These are phyloP conservation scores for Neotoma lepida DNA, from an alignment of 2,113 vertebrate species.

Conservation along the genomic window DNA sequence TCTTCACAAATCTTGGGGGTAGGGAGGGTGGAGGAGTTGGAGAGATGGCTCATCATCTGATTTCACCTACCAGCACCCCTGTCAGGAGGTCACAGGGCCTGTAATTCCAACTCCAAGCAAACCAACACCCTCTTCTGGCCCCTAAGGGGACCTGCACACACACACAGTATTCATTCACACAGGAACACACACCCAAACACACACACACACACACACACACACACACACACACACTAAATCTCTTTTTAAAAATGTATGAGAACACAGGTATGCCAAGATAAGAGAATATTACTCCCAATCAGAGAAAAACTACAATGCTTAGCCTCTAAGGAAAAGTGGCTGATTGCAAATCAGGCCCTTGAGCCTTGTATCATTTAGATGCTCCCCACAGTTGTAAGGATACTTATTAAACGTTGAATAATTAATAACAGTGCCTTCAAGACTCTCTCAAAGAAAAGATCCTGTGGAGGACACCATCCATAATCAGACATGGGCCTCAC, in stretches of 20 bases:
- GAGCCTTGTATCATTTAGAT: constrained; percentile 61
- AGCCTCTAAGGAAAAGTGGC: constrained; percentile 69
- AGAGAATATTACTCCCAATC: constrained; percentile 57
- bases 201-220: background rate
- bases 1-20: background rate
- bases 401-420: constrained; percentile 67
- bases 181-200: background rate
- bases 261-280: background rate
- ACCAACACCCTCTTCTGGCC: background rate
- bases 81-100: background rate
- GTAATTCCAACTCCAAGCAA: background rate
- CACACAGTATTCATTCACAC: background rate
- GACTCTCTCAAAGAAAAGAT: constrained; percentile 42
- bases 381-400: constrained; percentile 41
- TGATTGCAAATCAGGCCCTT: constrained; percentile 69
- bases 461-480: constrained; percentile 32
- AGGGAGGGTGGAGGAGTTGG: too few species aligned
- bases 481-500: background rate
- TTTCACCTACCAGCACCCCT: background rate
- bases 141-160: background rate
- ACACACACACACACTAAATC: background rate
- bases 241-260: background rate
- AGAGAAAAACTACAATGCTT: constrained; percentile 8
- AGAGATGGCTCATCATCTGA: background rate
- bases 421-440: constrained; percentile 71